Conservation (phyloP, 1,140 invertebrate species). For the Trinorchestia longiramus region DNA sequence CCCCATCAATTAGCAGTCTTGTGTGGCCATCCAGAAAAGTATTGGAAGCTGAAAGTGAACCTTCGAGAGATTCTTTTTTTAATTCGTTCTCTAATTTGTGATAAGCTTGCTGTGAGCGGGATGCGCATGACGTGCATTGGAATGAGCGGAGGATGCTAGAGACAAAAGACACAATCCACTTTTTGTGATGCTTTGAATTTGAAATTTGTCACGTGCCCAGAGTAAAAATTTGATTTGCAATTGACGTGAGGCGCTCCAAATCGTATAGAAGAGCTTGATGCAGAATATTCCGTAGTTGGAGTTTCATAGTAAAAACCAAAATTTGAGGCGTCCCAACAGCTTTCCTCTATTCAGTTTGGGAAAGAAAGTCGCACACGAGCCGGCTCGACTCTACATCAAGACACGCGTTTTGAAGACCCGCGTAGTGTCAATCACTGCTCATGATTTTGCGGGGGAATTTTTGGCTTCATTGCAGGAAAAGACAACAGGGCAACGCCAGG, state of each 20-base stretch:
- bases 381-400: too few relatives aligned
- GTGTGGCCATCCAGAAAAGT: slow-evolving; percentile 17
- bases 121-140: not conserved
- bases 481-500: too few relatives aligned
- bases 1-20: slow-evolving; percentile 28
- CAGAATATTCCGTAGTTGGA: not conserved
- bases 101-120: not conserved
- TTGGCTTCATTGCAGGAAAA: too few relatives aligned
- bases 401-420: too few relatives aligned
- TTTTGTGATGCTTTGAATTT: not conserved
- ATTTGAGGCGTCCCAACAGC: not conserved
- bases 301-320: not conserved
- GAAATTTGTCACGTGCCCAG: not conserved
- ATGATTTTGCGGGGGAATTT: too few relatives aligned
- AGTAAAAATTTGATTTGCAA: slow-evolving; percentile 35
- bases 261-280: not conserved
- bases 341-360: not conserved
- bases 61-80: slow-evolving; percentile 7
- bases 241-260: not conserved
- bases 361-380: too few relatives aligned
- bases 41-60: not conserved
- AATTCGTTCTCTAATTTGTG: slow-evolving; percentile 6
- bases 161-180: not conserved
- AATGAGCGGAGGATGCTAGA: not conserved
- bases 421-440: too few relatives aligned